Conservation (phyloP, 1,140 invertebrate genomes). For the Panagrolaimus sp. region DNA sequence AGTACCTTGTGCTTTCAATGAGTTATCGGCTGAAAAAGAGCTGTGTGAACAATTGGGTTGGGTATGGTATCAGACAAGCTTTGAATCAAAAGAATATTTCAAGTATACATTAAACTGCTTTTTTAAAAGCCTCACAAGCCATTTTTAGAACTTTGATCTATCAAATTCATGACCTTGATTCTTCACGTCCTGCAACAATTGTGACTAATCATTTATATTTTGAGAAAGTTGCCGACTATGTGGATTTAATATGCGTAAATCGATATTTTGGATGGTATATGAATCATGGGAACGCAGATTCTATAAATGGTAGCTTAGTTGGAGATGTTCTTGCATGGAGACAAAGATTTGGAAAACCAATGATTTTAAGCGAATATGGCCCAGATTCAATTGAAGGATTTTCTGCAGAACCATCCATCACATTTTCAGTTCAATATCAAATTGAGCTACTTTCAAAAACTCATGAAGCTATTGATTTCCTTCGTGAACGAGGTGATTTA, state of each 20-base stretch:
- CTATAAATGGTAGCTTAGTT: conserved; percentile 65
- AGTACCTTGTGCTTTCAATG: conserved; percentile 90
- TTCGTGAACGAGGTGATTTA: conserved; percentile 74
- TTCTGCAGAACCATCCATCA: conserved; percentile 70
- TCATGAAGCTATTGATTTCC: conserved; percentile 78
- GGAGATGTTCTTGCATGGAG: conserved; percentile 64
- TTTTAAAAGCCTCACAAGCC: not conserved
- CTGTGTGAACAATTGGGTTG: conserved; percentile 85
- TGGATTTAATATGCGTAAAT: conserved; percentile 71
- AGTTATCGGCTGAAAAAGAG: conserved; percentile 73
- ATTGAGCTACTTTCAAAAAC: conserved; percentile 73
- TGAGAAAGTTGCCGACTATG: conserved; percentile 70
- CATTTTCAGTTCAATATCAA: conserved; percentile 88
- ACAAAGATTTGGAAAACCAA: conserved; percentile 74
- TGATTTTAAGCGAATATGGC: conserved; percentile 87
- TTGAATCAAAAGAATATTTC: conserved; percentile 20
- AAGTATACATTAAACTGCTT: not conserved
- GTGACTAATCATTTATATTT: conserved; percentile 61
- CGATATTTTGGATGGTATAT: conserved; percentile 87
- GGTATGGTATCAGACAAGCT: conserved; percentile 63
- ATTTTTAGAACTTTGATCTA: not conserved
- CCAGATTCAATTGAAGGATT: conserved; percentile 78
- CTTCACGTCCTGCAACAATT: conserved; percentile 71
- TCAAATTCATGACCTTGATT: conserved; percentile 64
- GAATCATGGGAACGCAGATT: conserved; percentile 75